Evolutionary conservation across 2,113 vertebrate genomes (phyloP), one percentile per base, ranked within the genome.

Genomic region (Archocentrus centrarchus): DNA sequence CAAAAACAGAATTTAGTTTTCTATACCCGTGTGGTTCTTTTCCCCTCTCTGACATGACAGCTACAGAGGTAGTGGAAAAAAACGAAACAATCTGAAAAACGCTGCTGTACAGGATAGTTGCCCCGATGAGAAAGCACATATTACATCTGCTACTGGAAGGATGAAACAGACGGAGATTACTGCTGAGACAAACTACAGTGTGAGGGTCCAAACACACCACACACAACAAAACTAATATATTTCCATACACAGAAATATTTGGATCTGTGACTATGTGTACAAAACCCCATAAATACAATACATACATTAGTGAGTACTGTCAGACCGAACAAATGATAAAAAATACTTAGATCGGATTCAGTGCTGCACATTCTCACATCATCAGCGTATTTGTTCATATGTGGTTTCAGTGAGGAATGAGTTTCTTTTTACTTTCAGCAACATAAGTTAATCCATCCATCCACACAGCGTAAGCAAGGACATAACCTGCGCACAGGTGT

Each of bases 21-120:
- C n/a, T 37, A 81, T 81, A 92, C 85, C 82, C 81, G 58, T 90
- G 84, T 92, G 81, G 77, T 77, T 63, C 59, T 60, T 81, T 80
- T 27, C 58, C 86, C 87, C 59, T 50, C 79, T 80, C 64, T 79
- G 75, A 88, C 82, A 64, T 35, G 53, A 84, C 7, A 50, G 59
- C 60, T 76, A 78, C 88, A 92, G 93, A 94, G 93, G 93, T 93
- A 94, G 93, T 90, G 92, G 85, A 84, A 89, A 73, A 75, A 22
- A 75, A 27, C 85, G 81, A 91, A 75, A 75, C 77, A 84, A 68
- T 81, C 78, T 84, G 50, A 83, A 39, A 39, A 55, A 53, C 2
- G 5, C 37, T 35, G 59, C 75, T 59, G 37, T 63, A 41, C 8
- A 32, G 64, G 60, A 59, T 4, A 14, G 22, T 77, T 82, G 5